Percentiles rank a stretch among this genome's conserved stretches.
Evolutionary conservation across 2,797 vertebrate genomes (phyloP).

Genomic region (Pseudochirops corinnae): DNA sequence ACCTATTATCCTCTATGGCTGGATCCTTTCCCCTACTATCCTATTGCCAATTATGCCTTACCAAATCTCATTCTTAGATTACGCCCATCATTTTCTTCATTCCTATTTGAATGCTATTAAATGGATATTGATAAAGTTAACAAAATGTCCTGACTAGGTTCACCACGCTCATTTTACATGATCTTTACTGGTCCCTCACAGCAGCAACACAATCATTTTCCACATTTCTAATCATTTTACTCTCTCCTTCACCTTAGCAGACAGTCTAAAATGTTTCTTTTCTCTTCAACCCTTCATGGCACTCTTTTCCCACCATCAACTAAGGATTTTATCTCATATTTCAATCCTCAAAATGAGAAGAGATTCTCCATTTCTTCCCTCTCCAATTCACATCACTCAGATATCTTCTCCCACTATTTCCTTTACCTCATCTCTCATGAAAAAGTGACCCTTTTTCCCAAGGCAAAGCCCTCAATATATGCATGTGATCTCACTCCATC

Average conservation of each 20-base stretch:
- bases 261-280: background rate
- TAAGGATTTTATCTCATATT: background rate
- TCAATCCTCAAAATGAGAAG: background rate
- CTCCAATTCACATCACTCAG: background rate
- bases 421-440: background rate
- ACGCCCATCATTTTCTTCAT: background rate
- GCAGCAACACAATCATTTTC: background rate
- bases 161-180: background rate
- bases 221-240: background rate
- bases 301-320: background rate
- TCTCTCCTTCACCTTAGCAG: background rate
- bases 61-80: background rate
- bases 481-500: background rate
- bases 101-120: background rate
- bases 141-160: background rate
- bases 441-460: background rate
- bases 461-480: background rate
- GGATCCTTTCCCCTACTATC: background rate
- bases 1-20: background rate
- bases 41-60: background rate
- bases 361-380: background rate
- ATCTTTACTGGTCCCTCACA: background rate
- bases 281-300: background rate
- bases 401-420: background rate
- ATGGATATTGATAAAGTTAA: background rate